Evolutionary conservation across 2,113 vertebrate genomes (phyloP).

Genomic region (Mustelus asterias): DNA sequence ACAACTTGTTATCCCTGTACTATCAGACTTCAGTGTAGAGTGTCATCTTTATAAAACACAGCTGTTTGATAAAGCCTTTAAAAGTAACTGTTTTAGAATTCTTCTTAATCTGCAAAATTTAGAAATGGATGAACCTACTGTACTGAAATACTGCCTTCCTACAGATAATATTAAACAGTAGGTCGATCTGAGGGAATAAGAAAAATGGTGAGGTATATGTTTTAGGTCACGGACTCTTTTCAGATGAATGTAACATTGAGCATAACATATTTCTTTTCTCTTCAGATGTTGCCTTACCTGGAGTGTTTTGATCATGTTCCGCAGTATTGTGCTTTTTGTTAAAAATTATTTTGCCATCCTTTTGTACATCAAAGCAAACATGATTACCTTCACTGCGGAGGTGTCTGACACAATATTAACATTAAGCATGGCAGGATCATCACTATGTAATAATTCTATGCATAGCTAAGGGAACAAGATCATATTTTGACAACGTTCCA

Average conservation of each 20-base stretch:
- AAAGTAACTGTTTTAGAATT: neutral
- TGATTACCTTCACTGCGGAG: neutral
- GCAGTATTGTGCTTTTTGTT: neutral
- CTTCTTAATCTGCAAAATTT: neutral
- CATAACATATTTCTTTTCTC: neutral
- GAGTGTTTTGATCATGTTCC: neutral
- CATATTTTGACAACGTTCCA: neutral
- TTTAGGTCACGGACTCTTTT: neutral
- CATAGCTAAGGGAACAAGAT: neutral
- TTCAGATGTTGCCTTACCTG: neutral
- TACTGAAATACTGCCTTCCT: neutral
- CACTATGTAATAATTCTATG: neutral
- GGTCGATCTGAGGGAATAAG: neutral
- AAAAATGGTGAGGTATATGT: neutral
- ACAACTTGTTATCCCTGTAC: neutral
- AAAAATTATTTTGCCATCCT: neutral
- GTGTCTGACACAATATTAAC: neutral
- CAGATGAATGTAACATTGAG: neutral
- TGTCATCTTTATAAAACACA: neutral
- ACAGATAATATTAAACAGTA: neutral
- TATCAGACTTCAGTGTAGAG: neutral
- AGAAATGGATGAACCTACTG: neutral
- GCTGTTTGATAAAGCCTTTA: neutral
- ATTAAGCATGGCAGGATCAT: neutral
- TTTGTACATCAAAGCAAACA: neutral